phyloP scores from a whole-genome alignment of 2,797 vertebrate genomes.

The Tamandua tetradactyla region DNA sequence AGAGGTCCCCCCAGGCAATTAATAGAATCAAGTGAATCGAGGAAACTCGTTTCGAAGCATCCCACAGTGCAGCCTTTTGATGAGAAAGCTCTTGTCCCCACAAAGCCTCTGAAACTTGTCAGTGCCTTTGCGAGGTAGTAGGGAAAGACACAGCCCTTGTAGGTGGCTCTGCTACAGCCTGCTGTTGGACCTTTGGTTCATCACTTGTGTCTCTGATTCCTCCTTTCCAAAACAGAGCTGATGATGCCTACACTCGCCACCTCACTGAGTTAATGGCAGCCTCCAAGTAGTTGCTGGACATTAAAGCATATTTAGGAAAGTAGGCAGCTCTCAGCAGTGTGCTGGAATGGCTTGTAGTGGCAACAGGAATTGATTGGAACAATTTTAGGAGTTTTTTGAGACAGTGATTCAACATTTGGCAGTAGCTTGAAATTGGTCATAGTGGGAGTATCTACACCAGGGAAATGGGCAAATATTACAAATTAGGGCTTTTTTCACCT shows the following conservation, averaged over 20 bases:
- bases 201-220: background rate
- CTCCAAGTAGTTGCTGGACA: background rate
- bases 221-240: background rate
- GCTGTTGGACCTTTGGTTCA: background rate
- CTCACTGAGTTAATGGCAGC: background rate
- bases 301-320: background rate
- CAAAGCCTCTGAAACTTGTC: background rate
- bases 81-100: background rate
- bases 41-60: background rate
- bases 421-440: background rate
- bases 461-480: background rate
- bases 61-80: background rate
- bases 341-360: background rate
- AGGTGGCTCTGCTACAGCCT: background rate
- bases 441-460: background rate
- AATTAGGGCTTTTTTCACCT: background rate
- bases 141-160: background rate
- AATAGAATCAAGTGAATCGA: background rate
- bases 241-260: background rate
- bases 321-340: background rate
- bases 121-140: background rate
- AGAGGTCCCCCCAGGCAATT: background rate
- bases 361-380: background rate
- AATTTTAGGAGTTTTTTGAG: background rate
- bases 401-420: background rate